Evolutionary conservation across 2,888 invertebrate genomes (phyloP).

Genomic region (Torymus aiolomorphi): DNA sequence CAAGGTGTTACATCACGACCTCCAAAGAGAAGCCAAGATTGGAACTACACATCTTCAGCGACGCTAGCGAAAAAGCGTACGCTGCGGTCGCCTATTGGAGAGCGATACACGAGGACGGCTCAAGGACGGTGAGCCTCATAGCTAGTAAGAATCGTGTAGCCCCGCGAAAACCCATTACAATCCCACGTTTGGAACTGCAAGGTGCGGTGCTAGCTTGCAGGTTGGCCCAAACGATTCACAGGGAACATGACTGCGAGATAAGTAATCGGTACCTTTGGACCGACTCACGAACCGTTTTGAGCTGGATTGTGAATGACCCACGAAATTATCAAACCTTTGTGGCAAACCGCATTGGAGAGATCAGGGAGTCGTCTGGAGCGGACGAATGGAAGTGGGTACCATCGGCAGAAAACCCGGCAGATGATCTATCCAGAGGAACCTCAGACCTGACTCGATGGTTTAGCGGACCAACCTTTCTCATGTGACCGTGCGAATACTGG

Average conservation of each 20-base stretch:
- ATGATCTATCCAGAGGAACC: neutral
- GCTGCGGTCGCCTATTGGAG: neutral
- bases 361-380: neutral
- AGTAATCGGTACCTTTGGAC: neutral
- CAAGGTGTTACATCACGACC: too few relatives aligned
- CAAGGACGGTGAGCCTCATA: too few relatives aligned
- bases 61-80: neutral
- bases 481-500: neutral
- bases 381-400: conserved; percentile 9
- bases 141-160: neutral
- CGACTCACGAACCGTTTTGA: neutral
- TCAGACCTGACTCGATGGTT: neutral
- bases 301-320: neutral
- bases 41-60: conserved; percentile 11
- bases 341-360: neutral
- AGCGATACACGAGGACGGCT: neutral
- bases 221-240: neutral
- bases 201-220: neutral
- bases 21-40: too few relatives aligned
- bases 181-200: neutral
- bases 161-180: neutral
- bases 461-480: neutral
- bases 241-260: neutral
- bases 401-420: neutral
- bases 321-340: neutral